These are phyloP conservation scores for Cacatua alba DNA, from an alignment of 2,113 vertebrate genomes.

Conservation along the genomic window DNA sequence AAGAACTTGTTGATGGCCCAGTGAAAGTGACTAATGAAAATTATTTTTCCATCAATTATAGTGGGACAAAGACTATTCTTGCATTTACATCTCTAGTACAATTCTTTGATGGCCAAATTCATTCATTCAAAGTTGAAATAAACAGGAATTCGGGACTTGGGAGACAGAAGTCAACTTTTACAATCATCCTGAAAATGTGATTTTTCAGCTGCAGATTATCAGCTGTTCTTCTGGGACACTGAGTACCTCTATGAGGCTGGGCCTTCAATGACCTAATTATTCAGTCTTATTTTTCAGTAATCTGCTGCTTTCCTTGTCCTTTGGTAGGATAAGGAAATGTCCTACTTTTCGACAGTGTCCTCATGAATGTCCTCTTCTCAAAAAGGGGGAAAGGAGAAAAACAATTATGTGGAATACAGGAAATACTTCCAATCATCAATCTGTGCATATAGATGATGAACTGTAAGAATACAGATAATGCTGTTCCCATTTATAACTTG, in stretches of 20 bases:
- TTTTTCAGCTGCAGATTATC: neutral
- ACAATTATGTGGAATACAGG: neutral
- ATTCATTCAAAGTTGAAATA: neutral
- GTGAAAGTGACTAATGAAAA: neutral
- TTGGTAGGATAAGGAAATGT: neutral
- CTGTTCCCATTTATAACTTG: neutral
- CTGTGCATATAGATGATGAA: neutral
- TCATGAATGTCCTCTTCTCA: neutral
- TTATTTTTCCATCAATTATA: neutral
- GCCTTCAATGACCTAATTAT: conserved; percentile 42
- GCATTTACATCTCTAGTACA: neutral
- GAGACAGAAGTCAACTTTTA: neutral
- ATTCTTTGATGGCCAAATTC: neutral
- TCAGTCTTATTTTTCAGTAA: conserved; percentile 38
- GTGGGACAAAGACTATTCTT: neutral
- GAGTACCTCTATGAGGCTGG: neutral
- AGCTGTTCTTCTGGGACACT: neutral
- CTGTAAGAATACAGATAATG: neutral
- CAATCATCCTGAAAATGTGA: neutral
- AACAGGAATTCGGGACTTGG: neutral
- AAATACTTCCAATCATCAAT: neutral
- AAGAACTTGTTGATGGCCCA: neutral
- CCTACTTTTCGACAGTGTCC: conserved; percentile 4
- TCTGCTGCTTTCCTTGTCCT: conserved; percentile 46
- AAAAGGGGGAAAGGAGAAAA: neutral